Base-by-base conservation (phyloP, 2,888 invertebrate genomes). In the Trichogramma dendrolimi region DNA sequence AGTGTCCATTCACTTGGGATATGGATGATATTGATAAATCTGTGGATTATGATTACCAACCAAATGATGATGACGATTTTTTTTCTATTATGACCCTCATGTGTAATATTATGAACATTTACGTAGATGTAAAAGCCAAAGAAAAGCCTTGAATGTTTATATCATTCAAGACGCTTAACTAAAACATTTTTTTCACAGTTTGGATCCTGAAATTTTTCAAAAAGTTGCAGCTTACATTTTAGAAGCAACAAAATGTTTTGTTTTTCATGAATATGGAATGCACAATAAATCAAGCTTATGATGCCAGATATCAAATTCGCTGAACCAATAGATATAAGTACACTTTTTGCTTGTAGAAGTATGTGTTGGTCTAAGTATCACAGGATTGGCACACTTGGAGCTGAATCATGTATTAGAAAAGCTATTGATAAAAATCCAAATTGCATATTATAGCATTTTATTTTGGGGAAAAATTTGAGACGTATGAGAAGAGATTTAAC, bases 21-120 rank as follows among this genome's bases (percentile, higher is more conserved):
- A 60, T 63, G 60, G 60, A 63, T 42, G 57, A 57, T 10, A 41
- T 55, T 4, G 14, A 48, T 6, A 14, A 8, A 2, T 11, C 4
- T 5, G 44, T 54, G 40, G 5, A 6, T n/a, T 57, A 46, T 0
- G 60, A 46, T 8, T 60, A 57, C 44, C 55, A 52, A 46, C 58
- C 55, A 6, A 58, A 63, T 8, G 65, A 65, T 8, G 65, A 63
- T 38, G 65, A 65, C 27, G 61, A 65, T 10, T 39, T n/a, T 4
- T 39, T 64, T n/a, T 52, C 48, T 6, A 14, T 64, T 8, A 10
- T 61, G 6, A 49, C 55, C 47, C 40, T 64, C 4, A 58, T 64
- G 55, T 7, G 56, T 11, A 44, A 41, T 5, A 41, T 61, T 8
- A 58, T 61, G 64, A 43, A 4, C 1, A 10, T 55, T 40, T 64